These are phyloP conservation scores for Ochropleura leucogaster DNA, from an alignment of 2,888 invertebrate genomes.

Conservation along the genomic window DNA sequence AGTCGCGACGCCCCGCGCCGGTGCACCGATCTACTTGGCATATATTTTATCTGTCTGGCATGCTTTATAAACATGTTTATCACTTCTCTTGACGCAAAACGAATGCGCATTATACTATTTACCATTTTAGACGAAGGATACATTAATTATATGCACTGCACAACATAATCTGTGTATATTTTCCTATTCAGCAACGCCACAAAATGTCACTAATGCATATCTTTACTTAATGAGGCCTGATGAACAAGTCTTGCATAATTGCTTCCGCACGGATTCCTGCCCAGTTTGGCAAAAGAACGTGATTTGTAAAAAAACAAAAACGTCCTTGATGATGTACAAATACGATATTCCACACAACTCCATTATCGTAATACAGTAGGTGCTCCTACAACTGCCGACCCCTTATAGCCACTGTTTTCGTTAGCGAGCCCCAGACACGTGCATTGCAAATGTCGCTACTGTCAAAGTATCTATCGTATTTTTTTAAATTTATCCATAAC, in stretches of 20 bases:
- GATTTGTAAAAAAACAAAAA: conserved; percentile 6
- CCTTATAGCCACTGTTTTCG: not conserved
- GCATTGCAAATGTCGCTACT: too few species aligned
- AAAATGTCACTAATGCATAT: not conserved
- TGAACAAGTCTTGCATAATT: not conserved
- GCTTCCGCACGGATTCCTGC: conserved; percentile 16
- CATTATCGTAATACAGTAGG: not conserved
- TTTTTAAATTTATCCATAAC: too few species aligned
- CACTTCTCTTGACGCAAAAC: not conserved
- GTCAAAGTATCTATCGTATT: too few species aligned
- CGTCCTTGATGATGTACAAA: conserved; percentile 10
- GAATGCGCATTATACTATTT: not conserved
- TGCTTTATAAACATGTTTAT: not conserved
- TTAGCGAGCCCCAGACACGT: not conserved
- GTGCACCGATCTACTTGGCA: conserved; percentile 14
- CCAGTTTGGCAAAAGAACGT: conserved; percentile 12
- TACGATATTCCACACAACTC: not conserved
- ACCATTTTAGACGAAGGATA: not conserved
- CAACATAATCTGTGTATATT: not conserved
- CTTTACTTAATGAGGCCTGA: not conserved
- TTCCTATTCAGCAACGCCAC: not conserved
- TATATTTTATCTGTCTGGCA: conserved; percentile 6
- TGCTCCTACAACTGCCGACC: not conserved
- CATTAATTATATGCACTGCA: not conserved
- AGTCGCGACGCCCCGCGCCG: not conserved